Conservation (phyloP, 2,113 vertebrate species). For the Pterocles gutturalis region DNA sequence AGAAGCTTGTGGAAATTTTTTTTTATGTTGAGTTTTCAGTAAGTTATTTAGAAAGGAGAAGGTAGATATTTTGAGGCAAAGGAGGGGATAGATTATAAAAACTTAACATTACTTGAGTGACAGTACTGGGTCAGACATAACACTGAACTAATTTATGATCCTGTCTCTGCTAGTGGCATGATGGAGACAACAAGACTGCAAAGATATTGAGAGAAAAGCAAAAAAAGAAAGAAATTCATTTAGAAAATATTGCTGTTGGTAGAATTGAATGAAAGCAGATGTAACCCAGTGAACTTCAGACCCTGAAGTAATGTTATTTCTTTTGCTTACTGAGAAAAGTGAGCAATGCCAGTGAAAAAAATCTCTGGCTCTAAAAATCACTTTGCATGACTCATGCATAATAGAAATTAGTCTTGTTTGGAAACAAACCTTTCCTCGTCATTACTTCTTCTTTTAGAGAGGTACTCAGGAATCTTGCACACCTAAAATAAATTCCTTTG, state of each 20-base stretch:
- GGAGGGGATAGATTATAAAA: neutral
- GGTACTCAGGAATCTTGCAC: neutral
- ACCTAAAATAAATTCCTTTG: neutral
- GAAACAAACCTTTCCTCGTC: neutral
- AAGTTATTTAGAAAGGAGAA: neutral
- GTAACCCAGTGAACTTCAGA: constrained; percentile 37
- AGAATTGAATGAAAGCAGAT: constrained; percentile 22
- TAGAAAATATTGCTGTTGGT: constrained; percentile 15
- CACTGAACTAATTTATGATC: neutral
- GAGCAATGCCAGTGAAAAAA: neutral
- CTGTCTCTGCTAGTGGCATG: neutral
- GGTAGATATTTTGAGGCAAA: neutral
- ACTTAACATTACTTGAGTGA: neutral
- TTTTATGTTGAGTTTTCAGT: neutral
- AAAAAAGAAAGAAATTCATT: neutral
- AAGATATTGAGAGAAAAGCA: neutral
- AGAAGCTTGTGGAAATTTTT: neutral
- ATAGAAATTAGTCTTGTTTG: neutral
- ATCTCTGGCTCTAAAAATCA: neutral
- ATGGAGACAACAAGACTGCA: constrained; percentile 28
- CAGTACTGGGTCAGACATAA: neutral
- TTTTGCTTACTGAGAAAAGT: constrained; percentile 2
- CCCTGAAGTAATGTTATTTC: neutral
- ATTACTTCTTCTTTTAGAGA: neutral
- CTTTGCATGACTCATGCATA: neutral